Conservation (phyloP, 2,113 vertebrate species). For the Nothocercus nigrocapillus region DNA sequence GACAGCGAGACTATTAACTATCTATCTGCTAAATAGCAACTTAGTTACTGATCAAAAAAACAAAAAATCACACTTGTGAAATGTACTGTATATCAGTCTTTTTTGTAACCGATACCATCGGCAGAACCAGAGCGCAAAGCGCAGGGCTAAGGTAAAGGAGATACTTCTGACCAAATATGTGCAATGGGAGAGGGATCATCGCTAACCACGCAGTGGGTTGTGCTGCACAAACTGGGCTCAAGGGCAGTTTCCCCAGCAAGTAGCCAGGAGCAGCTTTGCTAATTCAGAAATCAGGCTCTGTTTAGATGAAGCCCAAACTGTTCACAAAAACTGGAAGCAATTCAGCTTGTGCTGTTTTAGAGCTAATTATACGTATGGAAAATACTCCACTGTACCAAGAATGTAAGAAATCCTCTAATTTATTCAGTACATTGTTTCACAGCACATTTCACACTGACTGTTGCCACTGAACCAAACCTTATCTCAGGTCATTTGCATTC, state of each 20-base stretch:
- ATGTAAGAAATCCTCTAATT: constrained; percentile 65
- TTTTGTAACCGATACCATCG: background rate
- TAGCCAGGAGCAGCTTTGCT: constrained; percentile 65
- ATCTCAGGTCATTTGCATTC: constrained; percentile 72
- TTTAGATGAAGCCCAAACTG: constrained; percentile 64
- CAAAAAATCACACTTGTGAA: background rate
- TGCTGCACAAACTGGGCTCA: background rate
- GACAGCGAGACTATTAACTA: background rate
- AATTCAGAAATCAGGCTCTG: constrained; percentile 58
- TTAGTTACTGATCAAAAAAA: background rate
- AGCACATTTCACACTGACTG: constrained; percentile 69
- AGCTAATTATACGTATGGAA: constrained; percentile 65
- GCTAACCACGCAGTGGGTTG: background rate
- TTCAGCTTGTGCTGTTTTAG: constrained; percentile 74
- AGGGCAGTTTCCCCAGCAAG: constrained; percentile 18
- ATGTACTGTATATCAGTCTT: background rate
- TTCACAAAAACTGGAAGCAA: constrained; percentile 71
- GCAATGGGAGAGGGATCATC: background rate
- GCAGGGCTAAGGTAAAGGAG: background rate
- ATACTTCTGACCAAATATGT: background rate
- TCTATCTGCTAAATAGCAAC: background rate
- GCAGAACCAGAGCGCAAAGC: background rate
- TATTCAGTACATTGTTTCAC: constrained; percentile 68
- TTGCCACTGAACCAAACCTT: constrained; percentile 68
- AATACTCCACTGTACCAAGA: constrained; percentile 67